Conservation (phyloP, 2,113 vertebrate species). For the Pollachius pollachius region DNA sequence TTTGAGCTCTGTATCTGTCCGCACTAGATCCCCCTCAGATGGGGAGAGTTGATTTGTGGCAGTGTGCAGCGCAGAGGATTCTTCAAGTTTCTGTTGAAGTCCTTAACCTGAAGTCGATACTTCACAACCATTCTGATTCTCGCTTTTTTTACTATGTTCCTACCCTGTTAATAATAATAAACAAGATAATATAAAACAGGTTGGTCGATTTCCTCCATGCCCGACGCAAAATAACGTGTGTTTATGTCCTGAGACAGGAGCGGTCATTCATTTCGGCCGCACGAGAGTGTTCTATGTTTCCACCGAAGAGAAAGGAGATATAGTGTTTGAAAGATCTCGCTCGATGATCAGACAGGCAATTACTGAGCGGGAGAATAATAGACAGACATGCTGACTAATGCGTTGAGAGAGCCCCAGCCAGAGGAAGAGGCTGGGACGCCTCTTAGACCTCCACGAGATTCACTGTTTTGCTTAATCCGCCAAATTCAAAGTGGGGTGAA, state of each 20-base stretch:
- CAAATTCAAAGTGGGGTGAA: no score
- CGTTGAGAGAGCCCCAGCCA: constrained; percentile 5
- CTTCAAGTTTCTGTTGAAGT: constrained; percentile 38
- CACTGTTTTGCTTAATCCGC: no score
- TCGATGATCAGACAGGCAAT: constrained; percentile 40
- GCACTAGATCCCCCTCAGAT: constrained; percentile 49
- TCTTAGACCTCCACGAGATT: no score
- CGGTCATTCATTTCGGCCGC: constrained; percentile 31
- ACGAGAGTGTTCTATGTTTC: constrained; percentile 39
- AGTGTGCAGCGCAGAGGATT: constrained; percentile 27
- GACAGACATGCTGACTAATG: constrained; percentile 10
- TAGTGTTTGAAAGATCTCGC: constrained; percentile 36
- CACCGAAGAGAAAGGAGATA: constrained; percentile 28
- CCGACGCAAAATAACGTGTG: neutral
- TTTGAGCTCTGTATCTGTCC: constrained; percentile 61
- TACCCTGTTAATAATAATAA: no score
- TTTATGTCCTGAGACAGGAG: constrained; percentile 9
- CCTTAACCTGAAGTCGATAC: constrained; percentile 10
- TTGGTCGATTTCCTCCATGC: neutral
- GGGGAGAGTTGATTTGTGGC: constrained; percentile 2
- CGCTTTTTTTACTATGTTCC: neutral
- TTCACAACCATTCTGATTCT: neutral
- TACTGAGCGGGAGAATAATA: constrained; percentile 15
- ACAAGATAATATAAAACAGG: neutral
- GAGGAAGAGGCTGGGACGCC: no score